phyloP scores from a whole-genome alignment of 92 coral and sea anemone species.

The Pocillopora meandrina region DNA sequence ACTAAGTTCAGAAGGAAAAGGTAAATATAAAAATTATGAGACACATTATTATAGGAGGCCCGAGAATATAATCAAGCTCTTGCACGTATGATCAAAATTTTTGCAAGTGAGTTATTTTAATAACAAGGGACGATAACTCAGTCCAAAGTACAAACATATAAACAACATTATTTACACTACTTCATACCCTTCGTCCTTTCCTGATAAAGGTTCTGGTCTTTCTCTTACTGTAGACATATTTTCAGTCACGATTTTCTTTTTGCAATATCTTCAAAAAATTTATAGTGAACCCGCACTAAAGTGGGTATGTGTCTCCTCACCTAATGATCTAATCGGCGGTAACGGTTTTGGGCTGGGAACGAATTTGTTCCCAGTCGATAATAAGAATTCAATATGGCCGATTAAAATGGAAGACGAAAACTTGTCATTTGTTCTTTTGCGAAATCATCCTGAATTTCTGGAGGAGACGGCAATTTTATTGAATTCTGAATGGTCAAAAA shows the following conservation, averaged over 20 bases:
- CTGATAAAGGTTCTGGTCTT: constrained; percentile 92
- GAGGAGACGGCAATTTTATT: constrained; percentile 60
- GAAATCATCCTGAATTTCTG: constrained; percentile 26
- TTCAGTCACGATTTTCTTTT: not conserved
- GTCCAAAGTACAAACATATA: too few relatives aligned
- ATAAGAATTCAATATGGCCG: constrained; percentile 7
- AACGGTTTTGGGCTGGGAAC: not conserved
- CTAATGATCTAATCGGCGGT: not conserved
- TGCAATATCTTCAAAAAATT: not conserved
- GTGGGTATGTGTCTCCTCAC: not conserved
- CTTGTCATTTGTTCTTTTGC: constrained; percentile 10
- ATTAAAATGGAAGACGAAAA: not conserved
- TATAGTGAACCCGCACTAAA: not conserved
- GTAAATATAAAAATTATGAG: too few relatives aligned
- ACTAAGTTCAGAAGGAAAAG: too few relatives aligned
- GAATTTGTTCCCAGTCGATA: constrained; percentile 2
- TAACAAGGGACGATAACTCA: too few relatives aligned
- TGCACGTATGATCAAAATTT: too few relatives aligned
- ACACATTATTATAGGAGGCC: too few relatives aligned
- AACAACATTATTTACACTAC: too few relatives aligned
- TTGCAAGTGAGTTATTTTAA: too few relatives aligned
- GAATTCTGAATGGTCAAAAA: constrained; percentile 86
- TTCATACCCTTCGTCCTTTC: constrained; percentile 87
- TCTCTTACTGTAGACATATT: constrained; percentile 3
- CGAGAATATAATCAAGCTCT: too few relatives aligned